Conservation (phyloP, 1,140 invertebrate species). For the Drosophila virilis region DNA sequence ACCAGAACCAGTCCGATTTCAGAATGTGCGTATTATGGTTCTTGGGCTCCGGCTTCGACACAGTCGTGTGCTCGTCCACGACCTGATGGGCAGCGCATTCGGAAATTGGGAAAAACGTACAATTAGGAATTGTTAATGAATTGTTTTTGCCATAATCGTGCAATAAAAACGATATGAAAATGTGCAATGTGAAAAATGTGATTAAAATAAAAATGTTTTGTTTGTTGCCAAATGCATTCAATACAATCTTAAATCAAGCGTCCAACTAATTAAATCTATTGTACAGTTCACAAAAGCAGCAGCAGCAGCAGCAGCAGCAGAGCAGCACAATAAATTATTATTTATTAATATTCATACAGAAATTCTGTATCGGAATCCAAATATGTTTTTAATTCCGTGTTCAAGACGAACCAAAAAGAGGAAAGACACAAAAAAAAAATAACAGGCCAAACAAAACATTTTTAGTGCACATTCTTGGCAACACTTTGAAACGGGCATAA, state of each 20-base stretch:
- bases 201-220: constrained; percentile 55
- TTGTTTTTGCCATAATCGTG: not conserved
- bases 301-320: constrained; percentile 38
- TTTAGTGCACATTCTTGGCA: constrained; percentile 74
- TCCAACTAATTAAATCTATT: constrained; percentile 56
- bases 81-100: constrained; percentile 86
- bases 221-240: constrained; percentile 43
- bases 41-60: constrained; percentile 87
- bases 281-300: constrained; percentile 41
- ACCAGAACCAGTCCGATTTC: constrained; percentile 98
- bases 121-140: constrained; percentile 31
- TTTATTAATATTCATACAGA: constrained; percentile 8
- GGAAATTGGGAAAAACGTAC: not conserved
- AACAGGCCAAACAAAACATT: constrained; percentile 76
- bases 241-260: constrained; percentile 55
- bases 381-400: constrained; percentile 6
- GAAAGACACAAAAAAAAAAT: constrained; percentile 35
- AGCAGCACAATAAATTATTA: constrained; percentile 80
- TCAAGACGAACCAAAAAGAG: constrained; percentile 25
- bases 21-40: constrained; percentile 88
- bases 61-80: constrained; percentile 91
- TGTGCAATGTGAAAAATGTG: constrained; percentile 41
- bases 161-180: constrained; percentile 14
- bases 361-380: constrained; percentile 8
- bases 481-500: constrained; percentile 77